These are phyloP conservation scores for Eupithecia pulchellata DNA, from an alignment of 2,888 invertebrate genomes.

Conservation along the genomic window DNA sequence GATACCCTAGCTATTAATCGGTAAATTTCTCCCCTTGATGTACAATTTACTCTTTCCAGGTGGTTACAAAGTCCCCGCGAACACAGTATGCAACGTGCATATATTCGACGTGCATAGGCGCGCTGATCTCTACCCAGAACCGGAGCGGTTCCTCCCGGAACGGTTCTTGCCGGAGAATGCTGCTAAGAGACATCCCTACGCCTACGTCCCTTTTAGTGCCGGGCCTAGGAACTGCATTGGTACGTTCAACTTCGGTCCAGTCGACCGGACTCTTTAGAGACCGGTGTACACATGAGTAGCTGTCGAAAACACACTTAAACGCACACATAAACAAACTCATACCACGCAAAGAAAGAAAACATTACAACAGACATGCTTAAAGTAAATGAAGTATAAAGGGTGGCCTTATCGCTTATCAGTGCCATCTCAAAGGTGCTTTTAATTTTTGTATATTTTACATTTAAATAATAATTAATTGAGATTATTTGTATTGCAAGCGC, in stretches of 20 bases:
- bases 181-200: constrained; percentile 83
- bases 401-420: no score
- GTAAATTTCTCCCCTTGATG: not conserved
- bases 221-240: constrained; percentile 89
- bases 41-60: constrained; percentile 55
- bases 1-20: not conserved
- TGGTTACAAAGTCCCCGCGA: constrained; percentile 76
- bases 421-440: no score
- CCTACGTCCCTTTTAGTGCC: constrained; percentile 89
- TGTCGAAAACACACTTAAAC: no score
- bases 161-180: constrained; percentile 87
- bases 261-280: no score
- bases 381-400: no score
- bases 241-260: constrained; percentile 52
- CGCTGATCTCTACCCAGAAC: constrained; percentile 86
- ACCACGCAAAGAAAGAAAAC: no score
- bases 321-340: no score
- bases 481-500: no score
- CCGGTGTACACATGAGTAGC: no score
- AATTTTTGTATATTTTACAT: no score
- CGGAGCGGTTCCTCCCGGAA: constrained; percentile 88
- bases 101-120: constrained; percentile 87
- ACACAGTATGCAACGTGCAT: constrained; percentile 76
- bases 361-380: no score
- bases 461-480: no score